Percentiles rank a stretch among this genome's conserved stretches.
phyloP scores from a whole-genome alignment of 2,888 invertebrate species.

The Andrena fulva region DNA sequence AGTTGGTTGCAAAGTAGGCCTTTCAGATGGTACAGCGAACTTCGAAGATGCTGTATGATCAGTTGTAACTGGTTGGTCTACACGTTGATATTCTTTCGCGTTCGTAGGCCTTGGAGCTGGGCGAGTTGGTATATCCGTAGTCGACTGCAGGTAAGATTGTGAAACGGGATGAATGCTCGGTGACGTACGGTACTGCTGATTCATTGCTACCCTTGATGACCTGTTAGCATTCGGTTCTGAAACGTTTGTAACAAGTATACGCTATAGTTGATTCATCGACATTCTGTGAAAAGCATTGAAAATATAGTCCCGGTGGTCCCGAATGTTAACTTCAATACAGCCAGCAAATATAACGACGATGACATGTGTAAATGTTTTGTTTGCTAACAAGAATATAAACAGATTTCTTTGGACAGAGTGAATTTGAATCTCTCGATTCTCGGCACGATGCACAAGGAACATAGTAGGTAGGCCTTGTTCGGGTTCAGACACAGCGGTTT shows the following conservation, averaged over 20 bases:
- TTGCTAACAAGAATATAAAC: too few species aligned
- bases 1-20: conserved; percentile 39
- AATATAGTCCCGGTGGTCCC: too few species aligned
- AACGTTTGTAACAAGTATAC: neutral
- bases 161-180: conserved; percentile 8
- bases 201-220: conserved; percentile 4
- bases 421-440: too few species aligned
- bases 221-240: conserved; percentile 55
- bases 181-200: neutral
- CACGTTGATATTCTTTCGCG: conserved; percentile 16
- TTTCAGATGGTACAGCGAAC: conserved; percentile 28
- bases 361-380: too few species aligned
- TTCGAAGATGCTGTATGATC: conserved; percentile 3
- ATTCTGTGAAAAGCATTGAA: too few species aligned
- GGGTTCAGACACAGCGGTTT: too few species aligned
- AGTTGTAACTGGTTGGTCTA: neutral
- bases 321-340: too few species aligned
- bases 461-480: too few species aligned
- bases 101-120: conserved; percentile 13
- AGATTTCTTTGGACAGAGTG: too few species aligned
- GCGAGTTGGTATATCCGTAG: conserved; percentile 6
- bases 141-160: conserved; percentile 1
- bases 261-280: neutral
- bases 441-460: too few species aligned
- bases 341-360: too few species aligned